A percentile compares a stretch with the other conserved stretches of the same genome.
These are phyloP conservation scores for Setipinna tenuifilis DNA, from an alignment of 2,797 vertebrate species.

Conservation along the genomic window DNA sequence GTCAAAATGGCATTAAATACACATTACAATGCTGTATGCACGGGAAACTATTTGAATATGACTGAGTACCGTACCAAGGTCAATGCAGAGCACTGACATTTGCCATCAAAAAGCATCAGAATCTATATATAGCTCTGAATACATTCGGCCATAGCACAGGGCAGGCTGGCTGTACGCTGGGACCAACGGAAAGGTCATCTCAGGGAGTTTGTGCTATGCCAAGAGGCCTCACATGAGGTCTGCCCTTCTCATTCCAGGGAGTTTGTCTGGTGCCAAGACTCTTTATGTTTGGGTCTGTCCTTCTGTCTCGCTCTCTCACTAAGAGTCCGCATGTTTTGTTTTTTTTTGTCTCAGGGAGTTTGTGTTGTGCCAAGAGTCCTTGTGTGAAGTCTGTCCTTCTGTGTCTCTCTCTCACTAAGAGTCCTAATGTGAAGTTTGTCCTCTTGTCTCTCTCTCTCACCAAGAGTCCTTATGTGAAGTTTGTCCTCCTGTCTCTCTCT, in stretches of 20 bases:
- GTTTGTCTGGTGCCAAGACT: background rate
- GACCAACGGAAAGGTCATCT: background rate
- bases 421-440: too few relatives aligned
- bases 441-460: too few relatives aligned
- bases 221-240: too few relatives aligned
- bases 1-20: background rate
- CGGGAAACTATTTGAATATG: conserved; percentile 17
- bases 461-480: background rate
- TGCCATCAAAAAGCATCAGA: background rate
- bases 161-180: background rate
- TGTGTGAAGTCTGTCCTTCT: too few relatives aligned
- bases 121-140: background rate
- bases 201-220: too few relatives aligned
- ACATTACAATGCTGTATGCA: background rate
- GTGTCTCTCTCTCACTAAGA: too few relatives aligned
- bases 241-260: background rate
- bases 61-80: conserved; percentile 4
- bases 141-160: background rate
- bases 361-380: too few relatives aligned
- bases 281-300: background rate
- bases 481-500: background rate
- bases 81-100: conserved; percentile 1
- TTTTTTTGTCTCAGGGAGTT: too few relatives aligned
- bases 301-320: conserved; percentile 19
- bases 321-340: too few relatives aligned